phyloP scores from a whole-genome alignment of 2,113 vertebrate species.

The Guaruba guarouba region DNA sequence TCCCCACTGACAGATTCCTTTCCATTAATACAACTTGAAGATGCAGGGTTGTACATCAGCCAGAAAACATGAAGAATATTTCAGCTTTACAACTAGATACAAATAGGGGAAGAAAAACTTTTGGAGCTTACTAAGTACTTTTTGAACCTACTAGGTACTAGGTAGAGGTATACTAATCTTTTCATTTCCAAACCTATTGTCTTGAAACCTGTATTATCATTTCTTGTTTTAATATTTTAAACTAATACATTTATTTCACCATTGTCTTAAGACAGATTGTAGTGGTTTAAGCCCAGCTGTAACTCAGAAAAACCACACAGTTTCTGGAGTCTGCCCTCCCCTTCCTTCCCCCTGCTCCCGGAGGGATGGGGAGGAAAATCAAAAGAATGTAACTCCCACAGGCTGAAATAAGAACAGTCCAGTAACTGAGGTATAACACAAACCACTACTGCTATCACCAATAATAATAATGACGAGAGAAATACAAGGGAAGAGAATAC shows the following conservation, averaged over 20 bases:
- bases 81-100: background rate
- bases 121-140: background rate
- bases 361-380: no score
- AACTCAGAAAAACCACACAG: no score
- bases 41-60: background rate
- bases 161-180: background rate
- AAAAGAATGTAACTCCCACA: no score
- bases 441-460: no score
- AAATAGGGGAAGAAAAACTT: background rate
- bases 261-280: background rate
- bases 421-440: no score
- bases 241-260: background rate
- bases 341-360: no score
- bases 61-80: background rate
- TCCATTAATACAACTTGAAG: conserved; percentile 6
- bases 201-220: background rate
- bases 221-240: background rate
- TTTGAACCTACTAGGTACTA: background rate
- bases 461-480: no score
- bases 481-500: no score
- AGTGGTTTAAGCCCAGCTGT: no score
- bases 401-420: no score
- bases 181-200: background rate
- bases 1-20: background rate
- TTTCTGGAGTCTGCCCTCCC: no score